phyloP scores from a whole-genome alignment of 2,113 vertebrate genomes.

The Spermophilus dauricus region DNA sequence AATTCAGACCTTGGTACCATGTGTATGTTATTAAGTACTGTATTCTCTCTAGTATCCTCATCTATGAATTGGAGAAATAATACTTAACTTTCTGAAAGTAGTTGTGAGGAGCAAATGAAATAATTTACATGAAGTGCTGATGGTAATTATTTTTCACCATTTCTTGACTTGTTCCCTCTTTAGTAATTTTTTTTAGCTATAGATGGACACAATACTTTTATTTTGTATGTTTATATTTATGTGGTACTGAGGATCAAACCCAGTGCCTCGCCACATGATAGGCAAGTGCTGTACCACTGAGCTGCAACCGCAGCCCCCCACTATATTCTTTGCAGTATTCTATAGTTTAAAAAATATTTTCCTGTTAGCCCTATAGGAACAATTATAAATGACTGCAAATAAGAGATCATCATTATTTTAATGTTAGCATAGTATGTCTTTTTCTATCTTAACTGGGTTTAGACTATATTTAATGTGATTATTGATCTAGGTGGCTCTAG shows the following conservation, averaged over 20 bases:
- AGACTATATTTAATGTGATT: not conserved
- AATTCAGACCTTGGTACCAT: not conserved
- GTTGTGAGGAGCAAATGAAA: not conserved
- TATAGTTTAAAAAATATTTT: not conserved
- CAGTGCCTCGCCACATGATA: too few species aligned
- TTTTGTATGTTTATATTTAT: too few species aligned
- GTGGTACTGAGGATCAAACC: too few species aligned
- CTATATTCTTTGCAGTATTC: not conserved
- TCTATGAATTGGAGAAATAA: not conserved
- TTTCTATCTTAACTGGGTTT: not conserved
- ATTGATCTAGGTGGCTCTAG: not conserved
- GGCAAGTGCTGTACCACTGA: too few species aligned
- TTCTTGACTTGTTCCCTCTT: not conserved
- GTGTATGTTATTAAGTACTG: not conserved
- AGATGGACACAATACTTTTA: too few species aligned
- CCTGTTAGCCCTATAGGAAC: not conserved
- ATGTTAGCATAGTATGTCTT: not conserved
- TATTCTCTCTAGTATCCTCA: not conserved
- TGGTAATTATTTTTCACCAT: not conserved
- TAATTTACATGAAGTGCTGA: not conserved
- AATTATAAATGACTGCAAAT: not conserved
- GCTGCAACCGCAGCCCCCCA: too few species aligned
- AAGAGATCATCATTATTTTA: not conserved
- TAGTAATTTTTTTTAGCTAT: too few species aligned
- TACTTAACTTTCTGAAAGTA: not conserved